Evolutionary conservation across 2,888 invertebrate species (phyloP), one percentile per base, ranked within the genome.

Genomic region (Hypolimnas misippus): DNA sequence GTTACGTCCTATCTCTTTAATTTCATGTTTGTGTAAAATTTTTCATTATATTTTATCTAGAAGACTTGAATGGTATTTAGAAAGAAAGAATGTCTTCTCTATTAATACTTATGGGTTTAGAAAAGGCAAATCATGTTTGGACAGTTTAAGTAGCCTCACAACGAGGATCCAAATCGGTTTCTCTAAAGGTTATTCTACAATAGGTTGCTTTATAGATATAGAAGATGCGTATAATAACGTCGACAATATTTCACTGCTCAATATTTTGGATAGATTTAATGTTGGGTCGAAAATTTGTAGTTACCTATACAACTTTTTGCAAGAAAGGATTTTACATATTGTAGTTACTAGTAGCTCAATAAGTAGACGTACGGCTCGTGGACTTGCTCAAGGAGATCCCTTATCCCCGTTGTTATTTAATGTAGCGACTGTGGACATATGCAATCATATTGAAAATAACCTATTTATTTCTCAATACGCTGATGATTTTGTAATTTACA

Each of bases 351-450:
- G 38, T 10, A 3, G 31, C 17, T 4, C 8, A 2, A 10, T 50
- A 19, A 4, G 31, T 50, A 44, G 67, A 25, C 7, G 16, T 29
- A 57, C 64, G 3, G 21, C 59, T 50, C 49, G 12, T 7, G 70
- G 71, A 0, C 14, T 74, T 12, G 68, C 73, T 0, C 74, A 74
- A 5, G 25, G 25, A 25, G 25, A 74, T 16, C 74, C 73, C 0
- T 4, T 72, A 6, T 72, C 74, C 0, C 72, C 73, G 2, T 19
- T 73, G 2, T 31, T 73, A 3, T 73, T 74, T 62, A 73, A 73
- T 58, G 55, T 73, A 0, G 60, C 53, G 0, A 70, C 71, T 1
- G n/a, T 50, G 14, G 16, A 61, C 14, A 63, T 72, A 33, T 33
- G 25, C 5, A 25, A 5, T 25, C 2, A 25, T 25, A 25, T 25